phyloP scores from a whole-genome alignment of 1,140 invertebrate species.

The Cydia splendana region DNA sequence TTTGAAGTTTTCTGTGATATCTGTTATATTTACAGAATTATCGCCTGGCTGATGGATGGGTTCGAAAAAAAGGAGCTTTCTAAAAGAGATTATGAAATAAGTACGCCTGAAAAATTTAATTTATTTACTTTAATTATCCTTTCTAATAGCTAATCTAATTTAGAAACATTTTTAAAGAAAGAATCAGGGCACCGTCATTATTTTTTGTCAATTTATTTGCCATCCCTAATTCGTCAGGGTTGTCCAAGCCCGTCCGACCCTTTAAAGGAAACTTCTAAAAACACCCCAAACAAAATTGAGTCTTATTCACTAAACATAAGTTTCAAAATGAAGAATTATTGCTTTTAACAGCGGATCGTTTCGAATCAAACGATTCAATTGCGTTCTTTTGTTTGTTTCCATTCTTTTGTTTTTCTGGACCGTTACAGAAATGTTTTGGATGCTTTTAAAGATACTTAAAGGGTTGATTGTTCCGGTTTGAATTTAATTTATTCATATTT shows the following conservation, averaged over 20 bases:
- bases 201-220: neutral
- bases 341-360: neutral
- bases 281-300: neutral
- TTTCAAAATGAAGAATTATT: neutral
- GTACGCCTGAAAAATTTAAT: too few species aligned
- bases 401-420: neutral
- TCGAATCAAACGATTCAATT: slow-evolving; percentile 3
- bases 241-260: neutral
- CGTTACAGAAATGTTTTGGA: too few species aligned
- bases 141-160: neutral
- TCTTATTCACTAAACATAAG: neutral
- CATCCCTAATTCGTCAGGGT: neutral
- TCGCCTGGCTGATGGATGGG: too few species aligned
- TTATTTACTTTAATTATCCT: neutral
- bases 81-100: too few species aligned
- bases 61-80: too few species aligned
- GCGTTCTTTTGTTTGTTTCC: neutral
- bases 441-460: too few species aligned
- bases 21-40: too few species aligned
- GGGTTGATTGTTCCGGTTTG: too few species aligned
- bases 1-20: too few species aligned
- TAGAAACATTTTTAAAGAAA: neutral
- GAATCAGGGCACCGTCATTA: neutral
- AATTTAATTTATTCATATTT: too few species aligned
- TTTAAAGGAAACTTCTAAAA: neutral